Percentiles rank a stretch among this genome's conserved stretches.
Conservation (phyloP, 2,888 invertebrate species). For the Mylabris sibirica region DNA sequence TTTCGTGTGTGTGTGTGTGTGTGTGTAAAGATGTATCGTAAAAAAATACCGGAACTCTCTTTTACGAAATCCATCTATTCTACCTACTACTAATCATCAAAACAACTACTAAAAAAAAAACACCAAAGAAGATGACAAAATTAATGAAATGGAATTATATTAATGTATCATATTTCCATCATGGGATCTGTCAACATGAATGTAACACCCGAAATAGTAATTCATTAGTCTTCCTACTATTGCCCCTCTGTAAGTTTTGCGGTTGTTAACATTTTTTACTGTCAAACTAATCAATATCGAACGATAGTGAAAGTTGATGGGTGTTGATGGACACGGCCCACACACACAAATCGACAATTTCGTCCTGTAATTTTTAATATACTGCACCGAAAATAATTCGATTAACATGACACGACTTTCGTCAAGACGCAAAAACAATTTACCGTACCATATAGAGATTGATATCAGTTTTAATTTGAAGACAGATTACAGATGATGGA, state of each 20-base stretch:
- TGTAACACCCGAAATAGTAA: constrained; percentile 8
- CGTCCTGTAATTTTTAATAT: background rate
- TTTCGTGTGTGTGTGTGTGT: background rate
- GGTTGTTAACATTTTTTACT: constrained; percentile 30
- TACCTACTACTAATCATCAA: background rate
- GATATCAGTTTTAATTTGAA: background rate
- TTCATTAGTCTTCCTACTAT: constrained; percentile 24
- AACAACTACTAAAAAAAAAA: background rate
- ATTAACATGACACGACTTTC: background rate
- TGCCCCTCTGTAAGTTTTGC: constrained; percentile 7
- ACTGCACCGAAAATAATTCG: background rate
- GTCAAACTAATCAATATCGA: constrained; percentile 29
- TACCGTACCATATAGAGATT: background rate
- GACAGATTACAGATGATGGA: background rate
- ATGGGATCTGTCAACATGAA: background rate
- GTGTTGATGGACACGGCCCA: constrained; percentile 31
- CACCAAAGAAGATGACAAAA: background rate
- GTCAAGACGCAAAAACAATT: background rate
- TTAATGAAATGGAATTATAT: background rate
- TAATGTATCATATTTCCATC: constrained; percentile 9
- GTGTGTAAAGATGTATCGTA: background rate
- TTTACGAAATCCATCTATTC: background rate
- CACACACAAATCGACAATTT: constrained; percentile 16
- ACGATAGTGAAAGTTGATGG: constrained; percentile 28
- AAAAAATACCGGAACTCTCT: constrained; percentile 10